Evolutionary conservation across 2,113 vertebrate genomes (phyloP).

Genomic region (Catagonus wagneri): DNA sequence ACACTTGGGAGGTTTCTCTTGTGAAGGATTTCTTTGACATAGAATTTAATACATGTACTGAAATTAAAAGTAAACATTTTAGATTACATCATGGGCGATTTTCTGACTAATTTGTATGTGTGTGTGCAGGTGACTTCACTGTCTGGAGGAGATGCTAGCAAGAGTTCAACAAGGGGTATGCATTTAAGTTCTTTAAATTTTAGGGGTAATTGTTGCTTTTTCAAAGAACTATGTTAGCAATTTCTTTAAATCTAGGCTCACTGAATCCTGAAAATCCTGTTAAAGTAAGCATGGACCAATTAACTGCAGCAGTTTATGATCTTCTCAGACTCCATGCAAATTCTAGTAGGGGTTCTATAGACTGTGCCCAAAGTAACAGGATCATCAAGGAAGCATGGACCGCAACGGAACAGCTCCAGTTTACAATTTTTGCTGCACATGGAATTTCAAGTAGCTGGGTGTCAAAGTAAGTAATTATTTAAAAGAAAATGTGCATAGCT

Average conservation of each 20-base stretch:
- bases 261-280: conserved; percentile 87
- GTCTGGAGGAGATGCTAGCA: conserved; percentile 82
- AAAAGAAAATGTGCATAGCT: background rate
- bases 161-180: conserved; percentile 79
- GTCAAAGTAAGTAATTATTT: conserved; percentile 91
- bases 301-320: conserved; percentile 93
- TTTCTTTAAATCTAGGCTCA: conserved; percentile 83
- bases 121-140: conserved; percentile 87
- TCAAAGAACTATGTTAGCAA: conserved; percentile 60
- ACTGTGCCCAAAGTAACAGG: conserved; percentile 70
- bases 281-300: conserved; percentile 89
- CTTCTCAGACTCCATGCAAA: conserved; percentile 92
- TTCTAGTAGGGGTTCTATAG: conserved; percentile 83
- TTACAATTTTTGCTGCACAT: conserved; percentile 95
- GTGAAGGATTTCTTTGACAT: conserved; percentile 32
- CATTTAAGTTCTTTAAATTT: conserved; percentile 71
- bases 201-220: conserved; percentile 30
- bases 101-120: conserved; percentile 50
- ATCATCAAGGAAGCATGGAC: conserved; percentile 92
- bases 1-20: conserved; percentile 5
- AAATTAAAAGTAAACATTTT: conserved; percentile 50
- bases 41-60: conserved; percentile 37
- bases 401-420: conserved; percentile 95
- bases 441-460: conserved; percentile 94
- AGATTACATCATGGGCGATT: background rate